A percentile compares a stretch with the other conserved stretches of the same genome.
Conservation (phyloP, 1,140 invertebrate genomes). For the Akabosia matsudoensis region DNA sequence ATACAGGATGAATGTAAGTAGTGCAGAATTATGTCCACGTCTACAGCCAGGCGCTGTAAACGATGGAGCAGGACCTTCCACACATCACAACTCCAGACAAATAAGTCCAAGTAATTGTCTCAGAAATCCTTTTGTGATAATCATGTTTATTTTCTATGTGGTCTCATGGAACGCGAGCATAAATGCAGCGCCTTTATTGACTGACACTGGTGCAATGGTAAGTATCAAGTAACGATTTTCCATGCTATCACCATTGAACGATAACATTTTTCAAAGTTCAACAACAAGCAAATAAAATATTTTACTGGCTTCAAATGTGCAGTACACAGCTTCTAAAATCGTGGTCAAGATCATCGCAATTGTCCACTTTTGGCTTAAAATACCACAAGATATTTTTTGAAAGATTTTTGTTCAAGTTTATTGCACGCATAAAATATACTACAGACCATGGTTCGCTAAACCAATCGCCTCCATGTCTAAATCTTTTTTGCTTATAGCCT, state of each 20-base stretch:
- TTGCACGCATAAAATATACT: no score
- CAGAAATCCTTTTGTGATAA: slow-evolving; percentile 3
- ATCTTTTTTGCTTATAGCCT: no score
- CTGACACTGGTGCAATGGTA: slow-evolving; percentile 19
- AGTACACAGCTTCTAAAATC: no score
- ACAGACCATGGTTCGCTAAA: no score
- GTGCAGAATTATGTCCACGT: background rate
- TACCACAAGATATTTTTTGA: no score
- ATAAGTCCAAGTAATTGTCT: background rate
- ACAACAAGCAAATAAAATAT: background rate
- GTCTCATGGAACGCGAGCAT: background rate
- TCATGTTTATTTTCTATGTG: background rate
- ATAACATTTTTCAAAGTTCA: no score
- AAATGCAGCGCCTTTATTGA: background rate
- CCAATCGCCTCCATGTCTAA: no score
- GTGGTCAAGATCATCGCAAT: no score
- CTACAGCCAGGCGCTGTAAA: background rate
- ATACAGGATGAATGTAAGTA: background rate
- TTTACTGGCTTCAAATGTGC: no score
- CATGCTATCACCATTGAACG: no score
- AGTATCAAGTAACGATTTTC: slow-evolving; percentile 4
- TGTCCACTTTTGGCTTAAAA: no score
- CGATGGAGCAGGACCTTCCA: background rate
- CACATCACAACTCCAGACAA: background rate
- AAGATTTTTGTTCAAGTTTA: no score